Percentiles rank a stretch among this genome's conserved stretches.
Conservation (phyloP, 2,797 vertebrate genomes). For the Acipenser transmontanus region DNA sequence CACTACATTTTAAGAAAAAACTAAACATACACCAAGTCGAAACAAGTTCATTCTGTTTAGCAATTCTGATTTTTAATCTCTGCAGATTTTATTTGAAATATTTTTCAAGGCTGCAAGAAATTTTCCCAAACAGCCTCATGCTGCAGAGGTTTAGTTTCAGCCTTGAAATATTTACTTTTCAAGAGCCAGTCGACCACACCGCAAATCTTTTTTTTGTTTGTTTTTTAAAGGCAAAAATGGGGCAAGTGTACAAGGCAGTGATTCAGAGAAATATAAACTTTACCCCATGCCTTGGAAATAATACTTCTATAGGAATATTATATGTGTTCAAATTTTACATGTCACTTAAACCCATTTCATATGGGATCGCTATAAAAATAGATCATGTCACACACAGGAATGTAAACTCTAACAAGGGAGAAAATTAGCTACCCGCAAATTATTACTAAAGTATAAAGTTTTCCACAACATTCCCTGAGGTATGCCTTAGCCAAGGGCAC, state of each 20-base stretch:
- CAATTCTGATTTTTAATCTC: not conserved
- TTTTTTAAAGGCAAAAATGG: too few species aligned
- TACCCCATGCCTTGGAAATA: not conserved
- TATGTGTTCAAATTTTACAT: conserved; percentile 49
- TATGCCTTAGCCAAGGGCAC: conserved; percentile 60
- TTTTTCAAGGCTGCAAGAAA: not conserved
- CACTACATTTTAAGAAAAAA: not conserved
- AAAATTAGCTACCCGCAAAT: conserved; percentile 64
- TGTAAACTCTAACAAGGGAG: conserved; percentile 57
- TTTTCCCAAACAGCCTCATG: not conserved
- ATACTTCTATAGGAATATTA: conserved; percentile 18
- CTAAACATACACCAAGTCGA: conserved; percentile 5
- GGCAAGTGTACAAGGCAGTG: not conserved
- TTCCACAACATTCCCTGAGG: conserved; percentile 61
- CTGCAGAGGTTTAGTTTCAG: not conserved
- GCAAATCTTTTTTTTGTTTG: not conserved
- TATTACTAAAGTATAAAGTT: conserved; percentile 64
- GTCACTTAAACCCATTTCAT: conserved; percentile 51
- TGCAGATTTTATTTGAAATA: not conserved
- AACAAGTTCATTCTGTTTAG: conserved; percentile 11
- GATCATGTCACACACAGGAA: conserved; percentile 63
- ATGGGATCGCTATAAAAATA: conserved; percentile 57
- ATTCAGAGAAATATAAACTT: conserved; percentile 24
- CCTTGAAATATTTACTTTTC: conserved; percentile 3
- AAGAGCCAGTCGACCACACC: not conserved